Conservation (phyloP, 1,140 invertebrate genomes). For the Hyposmocoma kahamanoa region DNA sequence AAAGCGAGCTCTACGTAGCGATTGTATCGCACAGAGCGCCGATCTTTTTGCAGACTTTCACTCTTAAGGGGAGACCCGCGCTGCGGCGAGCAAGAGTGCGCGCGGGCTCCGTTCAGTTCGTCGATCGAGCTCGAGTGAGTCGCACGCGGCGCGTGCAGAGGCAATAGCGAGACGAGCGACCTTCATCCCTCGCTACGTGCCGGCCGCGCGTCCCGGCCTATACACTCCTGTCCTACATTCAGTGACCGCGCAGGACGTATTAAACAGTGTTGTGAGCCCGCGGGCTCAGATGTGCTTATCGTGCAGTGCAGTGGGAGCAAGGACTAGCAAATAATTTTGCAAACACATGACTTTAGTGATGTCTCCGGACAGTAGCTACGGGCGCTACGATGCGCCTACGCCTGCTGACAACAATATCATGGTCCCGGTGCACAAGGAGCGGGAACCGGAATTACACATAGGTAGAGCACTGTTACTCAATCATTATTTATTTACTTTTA, state of each 20-base stretch:
- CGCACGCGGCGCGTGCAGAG: constrained; percentile 60
- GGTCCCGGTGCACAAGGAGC: constrained; percentile 60
- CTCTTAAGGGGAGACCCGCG: constrained; percentile 65
- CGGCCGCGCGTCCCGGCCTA: constrained; percentile 43
- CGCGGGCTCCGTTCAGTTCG: constrained; percentile 63
- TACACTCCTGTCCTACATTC: constrained; percentile 59
- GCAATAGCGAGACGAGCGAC: constrained; percentile 53
- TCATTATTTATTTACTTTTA: not conserved
- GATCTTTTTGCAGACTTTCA: constrained; percentile 75
- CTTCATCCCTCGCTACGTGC: constrained; percentile 63
- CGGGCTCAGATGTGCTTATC: constrained; percentile 51
- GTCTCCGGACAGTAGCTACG: constrained; percentile 72
- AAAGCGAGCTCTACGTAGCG: constrained; percentile 37
- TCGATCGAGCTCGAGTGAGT: constrained; percentile 64
- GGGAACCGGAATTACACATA: constrained; percentile 71
- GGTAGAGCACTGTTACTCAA: constrained; percentile 46
- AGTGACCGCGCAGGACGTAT: constrained; percentile 37
- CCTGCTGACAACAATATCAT: constrained; percentile 44
- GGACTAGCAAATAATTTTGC: constrained; percentile 45
- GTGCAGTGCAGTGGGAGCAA: constrained; percentile 60
- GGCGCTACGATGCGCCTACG: constrained; percentile 60
- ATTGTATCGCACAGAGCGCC: constrained; percentile 64
- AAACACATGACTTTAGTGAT: constrained; percentile 65
- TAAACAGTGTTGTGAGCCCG: constrained; percentile 34
- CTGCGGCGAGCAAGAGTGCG: constrained; percentile 51